phyloP scores from a whole-genome alignment of 2,113 vertebrate species.

The Cyrtonyx montezumae region DNA sequence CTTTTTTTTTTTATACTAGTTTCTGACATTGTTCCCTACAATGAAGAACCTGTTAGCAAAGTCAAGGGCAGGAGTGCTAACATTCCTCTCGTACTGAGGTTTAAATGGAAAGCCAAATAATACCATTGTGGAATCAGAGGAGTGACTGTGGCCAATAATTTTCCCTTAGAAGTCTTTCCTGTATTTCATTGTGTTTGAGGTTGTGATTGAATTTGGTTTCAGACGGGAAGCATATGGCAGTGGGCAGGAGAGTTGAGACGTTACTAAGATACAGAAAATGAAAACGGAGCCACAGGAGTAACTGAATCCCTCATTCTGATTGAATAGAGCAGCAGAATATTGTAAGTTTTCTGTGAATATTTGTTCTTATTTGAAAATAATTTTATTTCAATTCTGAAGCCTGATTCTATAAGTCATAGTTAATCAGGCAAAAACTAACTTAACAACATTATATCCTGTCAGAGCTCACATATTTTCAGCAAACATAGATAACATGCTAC shows the following conservation, averaged over 20 bases:
- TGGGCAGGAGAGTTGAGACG: neutral
- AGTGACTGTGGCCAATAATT: neutral
- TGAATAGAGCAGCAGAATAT: neutral
- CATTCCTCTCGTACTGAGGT: neutral
- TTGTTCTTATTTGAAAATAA: constrained; percentile 5
- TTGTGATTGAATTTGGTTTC: neutral
- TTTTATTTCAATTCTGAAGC: neutral
- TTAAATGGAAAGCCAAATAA: neutral
- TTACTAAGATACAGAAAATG: neutral
- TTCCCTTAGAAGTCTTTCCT: neutral
- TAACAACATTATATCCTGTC: neutral
- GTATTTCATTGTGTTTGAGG: neutral
- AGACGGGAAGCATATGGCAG: neutral
- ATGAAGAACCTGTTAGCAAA: neutral
- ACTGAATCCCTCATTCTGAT: neutral
- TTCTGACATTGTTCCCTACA: neutral
- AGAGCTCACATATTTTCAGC: neutral
- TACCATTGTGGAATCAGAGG: neutral
- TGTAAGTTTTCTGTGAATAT: neutral
- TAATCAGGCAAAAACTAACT: neutral
- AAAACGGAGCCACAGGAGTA: neutral
- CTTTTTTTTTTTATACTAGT: neutral
- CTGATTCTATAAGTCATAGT: neutral
- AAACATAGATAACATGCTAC: neutral
- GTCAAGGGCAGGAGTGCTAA: fast-evolving